These are phyloP conservation scores for Canis aureus DNA, from an alignment of 2,113 vertebrate genomes.

Conservation along the genomic window DNA sequence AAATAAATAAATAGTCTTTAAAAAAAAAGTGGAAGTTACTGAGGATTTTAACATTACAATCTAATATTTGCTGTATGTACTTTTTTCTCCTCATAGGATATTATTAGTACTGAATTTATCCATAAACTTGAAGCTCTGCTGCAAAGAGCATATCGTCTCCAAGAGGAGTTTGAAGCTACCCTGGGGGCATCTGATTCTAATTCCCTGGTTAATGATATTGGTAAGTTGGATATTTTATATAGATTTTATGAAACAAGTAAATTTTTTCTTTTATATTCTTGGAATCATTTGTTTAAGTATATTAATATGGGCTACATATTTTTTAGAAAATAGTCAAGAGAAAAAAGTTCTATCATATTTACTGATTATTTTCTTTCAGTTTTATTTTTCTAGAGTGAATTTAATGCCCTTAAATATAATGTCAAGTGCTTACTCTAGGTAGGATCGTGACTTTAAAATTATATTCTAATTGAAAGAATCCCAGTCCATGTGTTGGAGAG, in stretches of 20 bases:
- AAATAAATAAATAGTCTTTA: too few relatives aligned
- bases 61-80: background rate
- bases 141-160: constrained; percentile 96
- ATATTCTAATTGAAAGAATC: constrained; percentile 11
- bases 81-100: constrained; percentile 89
- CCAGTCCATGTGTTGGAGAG: background rate
- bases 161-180: constrained; percentile 97
- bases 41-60: background rate
- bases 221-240: constrained; percentile 86
- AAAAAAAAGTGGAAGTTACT: background rate
- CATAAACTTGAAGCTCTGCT: constrained; percentile 96
- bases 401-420: background rate
- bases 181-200: constrained; percentile 91
- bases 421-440: background rate
- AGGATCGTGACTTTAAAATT: constrained; percentile 28
- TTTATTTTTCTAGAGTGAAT: constrained; percentile 56
- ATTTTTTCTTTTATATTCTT: constrained; percentile 26
- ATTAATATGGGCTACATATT: background rate
- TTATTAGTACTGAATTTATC: constrained; percentile 96
- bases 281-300: background rate
- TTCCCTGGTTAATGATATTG: constrained; percentile 89
- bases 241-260: background rate
- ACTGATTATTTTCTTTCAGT: background rate
- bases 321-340: background rate
- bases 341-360: background rate